phyloP scores from a whole-genome alignment of 1,140 invertebrate genomes.

The Habropoda laboriosa region DNA sequence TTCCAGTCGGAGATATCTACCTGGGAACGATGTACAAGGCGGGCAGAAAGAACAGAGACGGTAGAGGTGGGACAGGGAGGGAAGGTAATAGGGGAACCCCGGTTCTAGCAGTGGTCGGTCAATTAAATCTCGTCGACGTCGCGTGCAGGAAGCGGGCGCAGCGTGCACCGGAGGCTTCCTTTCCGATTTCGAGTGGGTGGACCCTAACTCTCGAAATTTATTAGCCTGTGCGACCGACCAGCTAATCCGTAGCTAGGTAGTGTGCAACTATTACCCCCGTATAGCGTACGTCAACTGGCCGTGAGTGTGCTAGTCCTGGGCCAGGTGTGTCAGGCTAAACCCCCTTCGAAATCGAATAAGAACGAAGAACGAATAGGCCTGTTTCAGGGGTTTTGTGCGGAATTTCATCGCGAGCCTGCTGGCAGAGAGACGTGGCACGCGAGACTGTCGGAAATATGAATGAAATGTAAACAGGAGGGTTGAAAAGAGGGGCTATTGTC shows the following conservation, averaged over 20 bases:
- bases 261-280: conserved; percentile 64
- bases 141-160: conserved; percentile 67
- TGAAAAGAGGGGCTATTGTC: background rate
- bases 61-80: conserved; percentile 11
- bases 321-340: background rate
- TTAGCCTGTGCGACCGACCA: conserved; percentile 65
- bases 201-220: conserved; percentile 65
- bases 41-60: conserved; percentile 22
- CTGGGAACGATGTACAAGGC: background rate
- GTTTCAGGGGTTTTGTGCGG: background rate
- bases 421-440: background rate
- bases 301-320: conserved; percentile 15
- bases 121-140: conserved; percentile 71
- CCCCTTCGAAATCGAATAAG: background rate
- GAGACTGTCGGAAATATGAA: background rate
- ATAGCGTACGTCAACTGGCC: conserved; percentile 29
- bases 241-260: conserved; percentile 56
- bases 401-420: background rate
- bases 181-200: conserved; percentile 69
- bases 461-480: background rate
- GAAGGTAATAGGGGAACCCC: conserved; percentile 52
- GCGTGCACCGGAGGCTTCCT: conserved; percentile 68
- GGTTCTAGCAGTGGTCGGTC: conserved; percentile 62
- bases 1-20: background rate
- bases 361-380: background rate